Evolutionary conservation across 1,140 invertebrate genomes (phyloP).

Genomic region (Leguminivora glycinivorella): DNA sequence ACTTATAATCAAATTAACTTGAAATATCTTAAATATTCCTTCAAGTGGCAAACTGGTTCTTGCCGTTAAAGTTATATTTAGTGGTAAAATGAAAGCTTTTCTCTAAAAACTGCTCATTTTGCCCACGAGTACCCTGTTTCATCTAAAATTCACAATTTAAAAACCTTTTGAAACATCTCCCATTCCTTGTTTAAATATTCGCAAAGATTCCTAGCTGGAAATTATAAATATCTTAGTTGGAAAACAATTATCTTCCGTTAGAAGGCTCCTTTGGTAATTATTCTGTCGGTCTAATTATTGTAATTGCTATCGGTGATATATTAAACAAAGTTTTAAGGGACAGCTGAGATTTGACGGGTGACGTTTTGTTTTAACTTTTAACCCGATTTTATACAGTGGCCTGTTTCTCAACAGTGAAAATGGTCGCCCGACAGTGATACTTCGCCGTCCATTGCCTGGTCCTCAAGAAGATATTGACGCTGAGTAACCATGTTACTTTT

Average conservation of each 20-base stretch:
- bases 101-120: background rate
- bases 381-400: no score
- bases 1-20: no score
- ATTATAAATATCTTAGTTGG: conserved; percentile 64
- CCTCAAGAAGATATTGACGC: no score
- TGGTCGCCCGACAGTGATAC: no score
- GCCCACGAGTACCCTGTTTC: background rate
- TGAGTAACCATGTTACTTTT: no score
- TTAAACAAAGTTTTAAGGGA: conserved; percentile 67
- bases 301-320: conserved; percentile 70
- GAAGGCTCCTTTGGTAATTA: conserved; percentile 66
- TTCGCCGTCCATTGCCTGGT: no score
- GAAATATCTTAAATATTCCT: no score
- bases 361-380: no score
- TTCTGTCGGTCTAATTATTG: conserved; percentile 67
- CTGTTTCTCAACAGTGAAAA: no score
- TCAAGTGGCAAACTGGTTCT: no score
- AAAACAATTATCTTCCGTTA: conserved; percentile 69
- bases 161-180: conserved; percentile 22
- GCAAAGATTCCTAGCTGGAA: conserved; percentile 46
- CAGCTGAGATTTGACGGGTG: background rate
- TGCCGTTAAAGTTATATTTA: no score
- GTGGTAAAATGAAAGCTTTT: background rate
- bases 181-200: conserved; percentile 33
- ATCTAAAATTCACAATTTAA: conserved; percentile 6